Percentiles rank a stretch among this genome's conserved stretches.
Evolutionary conservation across 2,113 vertebrate genomes (phyloP).

Genomic region (Recurvirostra avosetta): DNA sequence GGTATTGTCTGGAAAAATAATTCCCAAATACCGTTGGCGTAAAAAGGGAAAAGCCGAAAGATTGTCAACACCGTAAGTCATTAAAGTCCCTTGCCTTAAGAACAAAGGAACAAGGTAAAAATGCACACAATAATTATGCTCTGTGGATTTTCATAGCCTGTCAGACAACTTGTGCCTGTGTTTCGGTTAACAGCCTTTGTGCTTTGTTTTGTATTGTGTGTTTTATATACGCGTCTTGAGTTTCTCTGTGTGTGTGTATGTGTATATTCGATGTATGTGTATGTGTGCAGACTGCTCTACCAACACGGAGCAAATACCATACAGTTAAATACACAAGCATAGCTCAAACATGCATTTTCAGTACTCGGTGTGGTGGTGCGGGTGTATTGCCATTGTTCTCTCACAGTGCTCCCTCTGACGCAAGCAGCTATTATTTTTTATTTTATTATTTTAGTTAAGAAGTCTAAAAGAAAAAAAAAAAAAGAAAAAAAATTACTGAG

Average conservation of each 20-base stretch:
- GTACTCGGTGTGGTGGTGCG: neutral
- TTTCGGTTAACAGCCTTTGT: constrained; percentile 46
- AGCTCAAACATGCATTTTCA: constrained; percentile 3
- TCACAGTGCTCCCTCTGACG: neutral
- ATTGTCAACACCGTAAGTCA: constrained; percentile 44
- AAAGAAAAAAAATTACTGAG: neutral
- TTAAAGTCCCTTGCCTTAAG: constrained; percentile 47
- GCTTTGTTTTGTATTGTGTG: constrained; percentile 37
- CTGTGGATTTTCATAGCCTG: constrained; percentile 50
- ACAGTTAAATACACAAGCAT: neutral
- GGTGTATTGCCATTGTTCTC: constrained; percentile 40
- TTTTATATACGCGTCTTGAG: neutral
- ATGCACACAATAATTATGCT: constrained; percentile 9
- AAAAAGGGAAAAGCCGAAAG: constrained; percentile 49
- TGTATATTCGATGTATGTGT: neutral
- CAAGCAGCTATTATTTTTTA: neutral
- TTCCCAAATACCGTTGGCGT: constrained; percentile 44
- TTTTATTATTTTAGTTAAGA: neutral
- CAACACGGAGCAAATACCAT: neutral
- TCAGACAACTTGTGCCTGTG: constrained; percentile 3
- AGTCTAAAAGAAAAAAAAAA: neutral
- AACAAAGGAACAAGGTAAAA: constrained; percentile 69
- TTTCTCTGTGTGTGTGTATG: neutral
- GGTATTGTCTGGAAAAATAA: constrained; percentile 54
- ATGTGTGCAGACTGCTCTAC: neutral